Conservation (phyloP, 1,140 invertebrate genomes). For the Bombus sibiricus region DNA sequence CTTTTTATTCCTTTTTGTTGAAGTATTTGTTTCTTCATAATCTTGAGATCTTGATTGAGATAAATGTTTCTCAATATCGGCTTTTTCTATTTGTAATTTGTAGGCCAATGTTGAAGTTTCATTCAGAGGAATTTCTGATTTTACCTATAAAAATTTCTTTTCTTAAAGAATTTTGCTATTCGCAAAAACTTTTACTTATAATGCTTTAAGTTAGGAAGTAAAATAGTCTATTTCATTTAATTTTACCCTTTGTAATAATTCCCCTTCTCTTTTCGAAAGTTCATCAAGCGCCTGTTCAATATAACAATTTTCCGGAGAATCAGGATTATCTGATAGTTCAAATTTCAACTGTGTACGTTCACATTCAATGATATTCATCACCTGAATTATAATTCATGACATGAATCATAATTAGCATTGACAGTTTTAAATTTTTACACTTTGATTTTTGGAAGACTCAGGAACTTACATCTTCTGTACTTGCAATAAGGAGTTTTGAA, state of each 20-base stretch:
- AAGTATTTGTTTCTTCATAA: constrained; percentile 8
- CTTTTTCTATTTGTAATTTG: neutral
- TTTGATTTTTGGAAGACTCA: neutral
- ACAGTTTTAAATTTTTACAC: neutral
- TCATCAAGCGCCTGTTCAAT: constrained; percentile 90
- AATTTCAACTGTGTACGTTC: constrained; percentile 88
- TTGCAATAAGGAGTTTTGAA: constrained; percentile 91
- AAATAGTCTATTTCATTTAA: constrained; percentile 15
- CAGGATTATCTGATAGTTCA: constrained; percentile 86
- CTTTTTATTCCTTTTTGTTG: constrained; percentile 22
- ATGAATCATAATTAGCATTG: neutral
- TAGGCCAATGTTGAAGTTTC: neutral
- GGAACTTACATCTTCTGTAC: constrained; percentile 84
- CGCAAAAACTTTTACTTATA: neutral
- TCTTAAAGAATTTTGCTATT: neutral
- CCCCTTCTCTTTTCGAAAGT: constrained; percentile 82
- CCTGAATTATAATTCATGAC: constrained; percentile 67
- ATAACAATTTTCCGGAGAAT: constrained; percentile 92
- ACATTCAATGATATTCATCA: constrained; percentile 87
- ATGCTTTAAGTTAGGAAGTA: neutral
- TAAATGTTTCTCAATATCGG: constrained; percentile 18
- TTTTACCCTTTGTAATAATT: constrained; percentile 57
- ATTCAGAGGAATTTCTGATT: constrained; percentile 2
- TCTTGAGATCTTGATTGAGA: constrained; percentile 20
- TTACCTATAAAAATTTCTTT: neutral